Evolutionary conservation across 2,888 invertebrate genomes (phyloP), one percentile per base, ranked within the genome.

Genomic region (Anodontia alba): DNA sequence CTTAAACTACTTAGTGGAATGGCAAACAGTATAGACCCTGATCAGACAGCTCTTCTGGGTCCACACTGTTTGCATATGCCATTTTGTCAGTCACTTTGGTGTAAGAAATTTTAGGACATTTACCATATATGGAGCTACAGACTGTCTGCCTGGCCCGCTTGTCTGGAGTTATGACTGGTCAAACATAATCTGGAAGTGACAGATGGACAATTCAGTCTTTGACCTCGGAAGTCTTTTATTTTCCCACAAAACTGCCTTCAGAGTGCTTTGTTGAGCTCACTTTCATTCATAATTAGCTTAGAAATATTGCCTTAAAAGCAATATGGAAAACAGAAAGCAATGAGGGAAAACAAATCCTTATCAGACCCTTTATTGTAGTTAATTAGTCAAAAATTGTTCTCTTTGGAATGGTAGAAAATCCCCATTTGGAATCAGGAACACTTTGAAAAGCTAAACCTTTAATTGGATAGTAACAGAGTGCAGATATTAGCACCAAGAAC

Each of bases 231-330:
- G 62, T 33, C 29, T 29, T 33, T 62, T 62, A 62, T 62, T 62
- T 33, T 17, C 33, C 62, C 62, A 62, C 62, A 31, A 62, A 62
- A 33, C 54, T 20, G 20, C 33, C 62, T 2, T 12, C 62, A 62
- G 29, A 33, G 29, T 57, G 62, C 62, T 62, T 62, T 62, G 62
- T 62, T 33, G 17, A 29, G 33, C 33, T 62, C 62, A 62, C 31
- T 62, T 62, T 62, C 33, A 62, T 62, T 33, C 62, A 10, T 62
- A 62, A 62, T 62, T 62, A 33, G 33, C 62, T 62, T 62, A 62
- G 62, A 62, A 17, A 62, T 8, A 62, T 33, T 62, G 62, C 62
- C 33, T 62, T 33, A n/a, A 17, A 62, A 20, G 26, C 54, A 26
- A 26, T 54, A 26, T 26, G 5, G 49, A 20, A 26, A 1, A 62